A percentile compares a stretch with the other conserved stretches of the same genome.
phyloP scores from a whole-genome alignment of 2,113 vertebrate genomes.

The Syngnathus floridae region DNA sequence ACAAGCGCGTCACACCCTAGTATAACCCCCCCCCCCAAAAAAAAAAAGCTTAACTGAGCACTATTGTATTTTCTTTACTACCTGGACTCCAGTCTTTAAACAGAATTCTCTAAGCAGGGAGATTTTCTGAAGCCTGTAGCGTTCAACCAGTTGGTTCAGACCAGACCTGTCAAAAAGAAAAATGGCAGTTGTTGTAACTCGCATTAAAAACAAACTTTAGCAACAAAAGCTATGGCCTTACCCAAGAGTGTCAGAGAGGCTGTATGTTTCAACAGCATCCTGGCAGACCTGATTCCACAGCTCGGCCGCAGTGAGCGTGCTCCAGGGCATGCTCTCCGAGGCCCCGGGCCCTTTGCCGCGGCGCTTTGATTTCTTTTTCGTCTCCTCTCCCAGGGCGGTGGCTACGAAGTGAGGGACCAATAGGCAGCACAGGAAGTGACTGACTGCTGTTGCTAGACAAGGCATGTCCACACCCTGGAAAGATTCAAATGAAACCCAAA shows the following conservation, averaged over 20 bases:
- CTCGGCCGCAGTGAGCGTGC: constrained; percentile 63
- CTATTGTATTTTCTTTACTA: constrained; percentile 26
- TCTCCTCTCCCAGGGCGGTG: constrained; percentile 61
- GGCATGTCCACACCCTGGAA: constrained; percentile 70
- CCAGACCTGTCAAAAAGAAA: constrained; percentile 55
- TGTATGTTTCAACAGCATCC: constrained; percentile 70
- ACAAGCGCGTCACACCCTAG: neutral
- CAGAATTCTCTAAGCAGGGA: constrained; percentile 77
- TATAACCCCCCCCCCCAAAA: too few species aligned
- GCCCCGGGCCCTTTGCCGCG: constrained; percentile 60
- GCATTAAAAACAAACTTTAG: neutral
- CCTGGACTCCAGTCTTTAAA: constrained; percentile 78
- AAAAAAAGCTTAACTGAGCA: neutral
- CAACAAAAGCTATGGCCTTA: constrained; percentile 35
- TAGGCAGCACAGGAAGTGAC: constrained; percentile 78
- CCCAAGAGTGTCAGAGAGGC: constrained; percentile 63
- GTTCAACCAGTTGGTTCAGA: constrained; percentile 70
- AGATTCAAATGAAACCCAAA: constrained; percentile 5
- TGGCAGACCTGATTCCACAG: constrained; percentile 73
- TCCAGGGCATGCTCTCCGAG: constrained; percentile 69
- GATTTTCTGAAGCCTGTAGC: constrained; percentile 71
- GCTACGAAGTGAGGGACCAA: constrained; percentile 69
- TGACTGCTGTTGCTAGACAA: constrained; percentile 69
- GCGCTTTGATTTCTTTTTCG: constrained; percentile 70
- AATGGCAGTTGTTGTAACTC: neutral